phyloP scores from a whole-genome alignment of 1,140 invertebrate species.

The Dendroctonus valens region DNA sequence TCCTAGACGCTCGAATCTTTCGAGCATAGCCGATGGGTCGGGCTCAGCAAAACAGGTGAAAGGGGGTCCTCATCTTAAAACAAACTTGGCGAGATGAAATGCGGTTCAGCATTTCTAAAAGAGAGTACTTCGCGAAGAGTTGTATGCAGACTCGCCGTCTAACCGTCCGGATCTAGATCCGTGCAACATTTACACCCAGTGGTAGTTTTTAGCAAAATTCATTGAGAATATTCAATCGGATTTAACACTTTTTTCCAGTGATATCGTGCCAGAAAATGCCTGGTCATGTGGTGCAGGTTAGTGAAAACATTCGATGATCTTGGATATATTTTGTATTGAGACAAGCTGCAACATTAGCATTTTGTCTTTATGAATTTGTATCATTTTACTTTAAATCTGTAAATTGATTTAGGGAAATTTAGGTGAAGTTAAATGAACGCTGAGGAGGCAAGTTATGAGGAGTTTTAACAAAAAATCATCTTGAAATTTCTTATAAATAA shows the following conservation, averaged over 20 bases:
- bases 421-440: neutral
- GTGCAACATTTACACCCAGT: slow-evolving; percentile 8
- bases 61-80: slow-evolving; percentile 37
- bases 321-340: too few relatives aligned
- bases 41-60: slow-evolving; percentile 37
- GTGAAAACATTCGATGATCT: slow-evolving; percentile 10
- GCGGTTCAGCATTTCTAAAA: slow-evolving; percentile 43
- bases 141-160: slow-evolving; percentile 21
- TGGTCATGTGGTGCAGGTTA: slow-evolving; percentile 23
- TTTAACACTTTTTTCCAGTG: neutral
- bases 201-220: neutral
- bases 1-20: neutral
- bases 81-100: slow-evolving; percentile 38
- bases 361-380: too few relatives aligned
- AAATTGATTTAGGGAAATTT: neutral
- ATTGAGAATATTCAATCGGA: neutral
- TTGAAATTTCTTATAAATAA: too few relatives aligned
- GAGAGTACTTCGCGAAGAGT: slow-evolving; percentile 40
- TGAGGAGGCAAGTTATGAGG: too few relatives aligned
- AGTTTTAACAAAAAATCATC: too few relatives aligned
- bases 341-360: too few relatives aligned
- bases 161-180: slow-evolving; percentile 17
- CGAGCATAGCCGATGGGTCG: slow-evolving; percentile 27
- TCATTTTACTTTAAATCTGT: too few relatives aligned
- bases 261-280: neutral